Base-by-base conservation (phyloP, 2,888 invertebrate species). In the Augiades crinisus region DNA sequence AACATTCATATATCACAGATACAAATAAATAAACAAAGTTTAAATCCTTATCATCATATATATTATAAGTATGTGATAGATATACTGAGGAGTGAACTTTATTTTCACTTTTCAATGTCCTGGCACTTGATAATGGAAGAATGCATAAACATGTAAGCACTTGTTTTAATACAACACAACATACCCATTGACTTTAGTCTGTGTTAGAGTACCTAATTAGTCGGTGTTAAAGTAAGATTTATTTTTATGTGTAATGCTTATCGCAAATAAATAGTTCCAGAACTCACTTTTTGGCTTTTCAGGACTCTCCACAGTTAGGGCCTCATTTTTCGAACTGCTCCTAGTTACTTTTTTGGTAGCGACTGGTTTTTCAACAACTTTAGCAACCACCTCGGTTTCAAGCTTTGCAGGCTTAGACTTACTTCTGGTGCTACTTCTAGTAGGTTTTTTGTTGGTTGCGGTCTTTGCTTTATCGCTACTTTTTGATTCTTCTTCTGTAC, bases 221-320 rank as follows among this genome's bases (percentile, higher is more conserved):
- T n/a, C n/a, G n/a, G 5, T 3, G 5, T 22, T 22, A 22, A 22
- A 3, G n/a, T n/a, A n/a, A 22, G 3, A 22, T 22, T 22, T 24
- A n/a, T n/a, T n/a, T n/a, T n/a, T n/a, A n/a, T n/a, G n/a, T n/a
- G n/a, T n/a, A n/a, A n/a, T n/a, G n/a, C 3, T 19, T 19, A 33
- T 14, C 14, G 14, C 7, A 38, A 8, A 24, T 24, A 22, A 43
- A 17, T 10, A 58, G 5, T 19, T 57, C n/a, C n/a, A n/a, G n/a
- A n/a, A 71, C 71, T 72, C 55, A 76, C 71, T 76, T 70, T 68
- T 67, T 30, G 54, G 41, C 47, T 65, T 64, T 3, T n/a, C 19
- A 13, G 57, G 59, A 27, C 55, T 61, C 31, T 71, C 68, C n/a
- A 56, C 54, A 54, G 60, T 56, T 59, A 67, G 63, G 3, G 66